A percentile compares a stretch with the other conserved stretches of the same genome.
Evolutionary conservation across 2,113 vertebrate species (phyloP).

Genomic region (Osmerus eperlanus): DNA sequence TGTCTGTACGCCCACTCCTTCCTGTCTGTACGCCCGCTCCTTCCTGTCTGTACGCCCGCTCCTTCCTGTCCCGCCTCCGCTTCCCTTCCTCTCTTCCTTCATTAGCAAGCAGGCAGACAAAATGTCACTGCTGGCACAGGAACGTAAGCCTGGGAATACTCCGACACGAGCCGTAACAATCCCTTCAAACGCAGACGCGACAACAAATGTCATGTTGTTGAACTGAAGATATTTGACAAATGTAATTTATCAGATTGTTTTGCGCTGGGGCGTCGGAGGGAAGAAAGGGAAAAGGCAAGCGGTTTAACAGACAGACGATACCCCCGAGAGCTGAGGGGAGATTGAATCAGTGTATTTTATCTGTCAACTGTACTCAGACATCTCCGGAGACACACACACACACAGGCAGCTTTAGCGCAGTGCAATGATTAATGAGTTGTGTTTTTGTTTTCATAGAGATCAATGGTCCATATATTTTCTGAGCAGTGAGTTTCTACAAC

Average conservation of each 20-base stretch:
- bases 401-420: neutral
- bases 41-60: too few relatives aligned
- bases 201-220: neutral
- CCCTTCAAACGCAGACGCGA: neutral
- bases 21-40: too few relatives aligned
- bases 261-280: neutral
- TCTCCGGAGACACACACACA: constrained; percentile 11
- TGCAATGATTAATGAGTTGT: too few relatives aligned
- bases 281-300: constrained; percentile 24
- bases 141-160: too few relatives aligned
- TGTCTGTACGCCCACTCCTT: too few relatives aligned
- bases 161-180: neutral
- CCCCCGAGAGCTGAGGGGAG: constrained; percentile 42
- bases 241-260: constrained; percentile 26
- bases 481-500: too few relatives aligned
- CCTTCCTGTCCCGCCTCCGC: too few relatives aligned
- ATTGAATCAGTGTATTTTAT: constrained; percentile 42
- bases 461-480: too few relatives aligned
- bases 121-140: too few relatives aligned
- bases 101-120: too few relatives aligned
- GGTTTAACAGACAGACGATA: constrained; percentile 43
- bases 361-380: constrained; percentile 34
- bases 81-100: neutral
- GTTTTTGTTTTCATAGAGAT: too few relatives aligned
- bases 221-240: constrained; percentile 16